These are phyloP conservation scores for Sminthurides bifidus DNA, from an alignment of 1,140 invertebrate species.

Conservation along the genomic window DNA sequence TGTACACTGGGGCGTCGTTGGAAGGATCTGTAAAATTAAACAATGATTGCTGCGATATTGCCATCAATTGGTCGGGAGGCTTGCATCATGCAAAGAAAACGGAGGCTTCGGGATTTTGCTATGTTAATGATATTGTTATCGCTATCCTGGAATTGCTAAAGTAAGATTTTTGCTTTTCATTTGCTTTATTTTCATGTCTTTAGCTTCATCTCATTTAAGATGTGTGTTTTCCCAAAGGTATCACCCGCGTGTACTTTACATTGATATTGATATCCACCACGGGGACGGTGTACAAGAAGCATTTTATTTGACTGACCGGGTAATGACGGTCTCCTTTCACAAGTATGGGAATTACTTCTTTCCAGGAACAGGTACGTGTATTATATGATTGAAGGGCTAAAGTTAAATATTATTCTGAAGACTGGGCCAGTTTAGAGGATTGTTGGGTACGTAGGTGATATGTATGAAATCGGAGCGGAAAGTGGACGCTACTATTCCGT, in stretches of 20 bases:
- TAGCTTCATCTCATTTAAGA: background rate
- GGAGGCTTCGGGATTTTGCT: slow-evolving; percentile 95
- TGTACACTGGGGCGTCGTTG: slow-evolving; percentile 91
- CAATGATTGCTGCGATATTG: slow-evolving; percentile 88
- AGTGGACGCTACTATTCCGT: slow-evolving; percentile 89
- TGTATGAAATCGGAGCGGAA: slow-evolving; percentile 93
- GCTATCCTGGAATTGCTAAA: slow-evolving; percentile 88
- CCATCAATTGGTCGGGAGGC: slow-evolving; percentile 98
- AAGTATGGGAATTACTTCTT: slow-evolving; percentile 99
- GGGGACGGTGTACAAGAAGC: slow-evolving; percentile 99
- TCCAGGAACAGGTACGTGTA: slow-evolving; percentile 72
- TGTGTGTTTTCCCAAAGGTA: slow-evolving; percentile 50
- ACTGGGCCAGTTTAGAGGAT: background rate
- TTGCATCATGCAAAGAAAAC: slow-evolving; percentile 99
- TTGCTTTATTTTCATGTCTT: background rate
- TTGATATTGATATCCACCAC: slow-evolving; percentile 99
- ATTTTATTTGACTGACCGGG: slow-evolving; percentile 94
- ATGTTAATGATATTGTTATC: slow-evolving; percentile 98
- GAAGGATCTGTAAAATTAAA: slow-evolving; percentile 92
- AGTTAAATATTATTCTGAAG: background rate
- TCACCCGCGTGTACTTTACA: slow-evolving; percentile 90
- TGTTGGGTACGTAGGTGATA: slow-evolving; percentile 54
- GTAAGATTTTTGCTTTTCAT: slow-evolving; percentile 36
- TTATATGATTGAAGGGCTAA: background rate
- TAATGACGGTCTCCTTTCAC: slow-evolving; percentile 98